Evolutionary conservation across 2,888 invertebrate species (phyloP).

Genomic region (Platycheirus rosarum): DNA sequence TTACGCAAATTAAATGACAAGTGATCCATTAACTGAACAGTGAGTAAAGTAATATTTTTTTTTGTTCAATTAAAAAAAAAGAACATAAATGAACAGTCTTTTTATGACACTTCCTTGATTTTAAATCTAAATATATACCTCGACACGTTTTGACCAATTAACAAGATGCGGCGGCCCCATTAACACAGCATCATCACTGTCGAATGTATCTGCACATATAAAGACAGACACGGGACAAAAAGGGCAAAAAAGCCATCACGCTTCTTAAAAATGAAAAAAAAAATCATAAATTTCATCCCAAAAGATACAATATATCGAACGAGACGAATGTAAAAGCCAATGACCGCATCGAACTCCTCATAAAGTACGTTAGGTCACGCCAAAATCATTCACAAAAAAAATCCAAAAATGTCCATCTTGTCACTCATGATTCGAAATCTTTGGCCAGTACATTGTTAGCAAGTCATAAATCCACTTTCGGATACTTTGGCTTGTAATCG

Average conservation of each 20-base stretch:
- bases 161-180: slow-evolving; percentile 1
- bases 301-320: slow-evolving; percentile 2
- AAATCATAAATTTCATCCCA: not conserved
- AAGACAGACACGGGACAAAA: slow-evolving; percentile 9
- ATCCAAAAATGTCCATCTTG: not conserved
- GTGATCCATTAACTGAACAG: slow-evolving; percentile 24
- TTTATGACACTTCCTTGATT: slow-evolving; percentile 28
- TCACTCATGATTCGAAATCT: slow-evolving; percentile 12
- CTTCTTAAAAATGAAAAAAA: slow-evolving; percentile 1
- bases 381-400: slow-evolving; percentile 1
- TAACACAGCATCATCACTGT: not conserved
- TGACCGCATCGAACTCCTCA: slow-evolving; percentile 21
- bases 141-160: slow-evolving; percentile 25
- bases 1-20: slow-evolving; percentile 43
- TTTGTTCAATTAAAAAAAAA: slow-evolving; percentile 16
- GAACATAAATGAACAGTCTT: not conserved
- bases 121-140: slow-evolving; percentile 7
- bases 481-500: slow-evolving; percentile 24
- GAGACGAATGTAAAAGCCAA: slow-evolving; percentile 14
- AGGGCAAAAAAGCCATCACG: slow-evolving; percentile 29
- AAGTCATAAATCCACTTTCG: slow-evolving; percentile 23
- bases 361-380: not conserved
- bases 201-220: not conserved
- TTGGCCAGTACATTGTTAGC: slow-evolving; percentile 8
- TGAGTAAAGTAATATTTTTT: not conserved